Evolutionary conservation across 2,797 vertebrate species (phyloP).

Genomic region (Notamacropus eugenii): DNA sequence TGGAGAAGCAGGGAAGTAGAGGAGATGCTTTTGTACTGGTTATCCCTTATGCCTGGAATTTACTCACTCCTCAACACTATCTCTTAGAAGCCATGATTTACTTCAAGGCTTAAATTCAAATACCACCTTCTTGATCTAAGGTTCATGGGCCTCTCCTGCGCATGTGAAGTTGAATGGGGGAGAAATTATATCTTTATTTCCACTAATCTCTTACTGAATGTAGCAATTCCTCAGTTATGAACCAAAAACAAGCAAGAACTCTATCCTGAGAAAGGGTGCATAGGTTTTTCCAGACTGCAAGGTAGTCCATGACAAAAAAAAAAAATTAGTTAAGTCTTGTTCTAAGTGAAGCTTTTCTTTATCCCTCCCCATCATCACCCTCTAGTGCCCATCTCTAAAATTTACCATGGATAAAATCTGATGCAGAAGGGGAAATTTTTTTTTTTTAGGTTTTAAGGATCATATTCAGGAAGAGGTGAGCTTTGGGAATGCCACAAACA

Average conservation of each 20-base stretch:
- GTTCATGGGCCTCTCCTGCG: background rate
- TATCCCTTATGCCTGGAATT: background rate
- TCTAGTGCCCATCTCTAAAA: background rate
- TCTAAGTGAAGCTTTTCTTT: background rate
- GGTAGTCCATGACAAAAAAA: background rate
- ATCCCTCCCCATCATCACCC: background rate
- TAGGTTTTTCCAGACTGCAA: background rate
- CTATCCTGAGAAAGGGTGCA: background rate
- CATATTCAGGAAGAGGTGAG: background rate
- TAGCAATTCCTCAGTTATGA: background rate
- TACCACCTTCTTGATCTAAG: background rate
- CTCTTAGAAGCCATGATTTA: background rate
- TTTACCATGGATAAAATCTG: background rate
- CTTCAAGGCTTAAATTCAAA: background rate
- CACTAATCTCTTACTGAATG: background rate
- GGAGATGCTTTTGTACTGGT: background rate
- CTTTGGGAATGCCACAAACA: conserved; percentile 5
- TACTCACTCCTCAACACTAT: background rate
- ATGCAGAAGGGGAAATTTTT: background rate
- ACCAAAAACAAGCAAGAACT: background rate
- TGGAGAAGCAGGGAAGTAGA: background rate
- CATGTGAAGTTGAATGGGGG: background rate
- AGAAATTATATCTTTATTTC: background rate
- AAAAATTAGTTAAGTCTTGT: background rate
- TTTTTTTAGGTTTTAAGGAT: background rate